Percentiles rank a stretch among this genome's conserved stretches.
These are phyloP conservation scores for Anomalospiza imberbis DNA, from an alignment of 2,797 vertebrate genomes.

Conservation along the genomic window DNA sequence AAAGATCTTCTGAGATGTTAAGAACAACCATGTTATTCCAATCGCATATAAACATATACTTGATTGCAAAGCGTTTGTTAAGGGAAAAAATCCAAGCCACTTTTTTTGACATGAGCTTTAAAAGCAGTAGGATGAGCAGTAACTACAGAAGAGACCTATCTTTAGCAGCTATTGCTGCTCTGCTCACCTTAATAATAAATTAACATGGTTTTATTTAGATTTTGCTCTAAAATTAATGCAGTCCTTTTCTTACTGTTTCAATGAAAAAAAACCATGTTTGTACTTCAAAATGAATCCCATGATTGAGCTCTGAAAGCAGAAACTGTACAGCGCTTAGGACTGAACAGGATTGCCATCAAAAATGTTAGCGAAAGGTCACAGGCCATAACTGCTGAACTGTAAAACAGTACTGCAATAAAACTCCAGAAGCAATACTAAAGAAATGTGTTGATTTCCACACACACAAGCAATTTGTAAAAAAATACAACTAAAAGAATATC, in stretches of 20 bases:
- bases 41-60: neutral
- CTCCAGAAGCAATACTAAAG: neutral
- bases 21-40: neutral
- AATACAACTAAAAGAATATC: neutral
- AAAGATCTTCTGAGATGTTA: neutral
- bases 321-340: neutral
- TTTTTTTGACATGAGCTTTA: neutral
- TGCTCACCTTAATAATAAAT: neutral
- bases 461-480: neutral
- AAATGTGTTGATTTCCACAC: neutral
- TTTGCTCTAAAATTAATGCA: neutral
- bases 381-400: neutral
- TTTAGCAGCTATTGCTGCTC: neutral
- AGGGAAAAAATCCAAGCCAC: neutral
- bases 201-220: neutral
- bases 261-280: neutral
- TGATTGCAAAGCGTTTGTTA: neutral
- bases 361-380: neutral
- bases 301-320: neutral
- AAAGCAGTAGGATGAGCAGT: neutral
- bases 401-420: neutral
- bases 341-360: neutral
- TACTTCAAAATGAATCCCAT: neutral
- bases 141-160: neutral
- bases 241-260: neutral